phyloP scores from a whole-genome alignment of 2,113 vertebrate species.

The Hippoglossus stenolepis region DNA sequence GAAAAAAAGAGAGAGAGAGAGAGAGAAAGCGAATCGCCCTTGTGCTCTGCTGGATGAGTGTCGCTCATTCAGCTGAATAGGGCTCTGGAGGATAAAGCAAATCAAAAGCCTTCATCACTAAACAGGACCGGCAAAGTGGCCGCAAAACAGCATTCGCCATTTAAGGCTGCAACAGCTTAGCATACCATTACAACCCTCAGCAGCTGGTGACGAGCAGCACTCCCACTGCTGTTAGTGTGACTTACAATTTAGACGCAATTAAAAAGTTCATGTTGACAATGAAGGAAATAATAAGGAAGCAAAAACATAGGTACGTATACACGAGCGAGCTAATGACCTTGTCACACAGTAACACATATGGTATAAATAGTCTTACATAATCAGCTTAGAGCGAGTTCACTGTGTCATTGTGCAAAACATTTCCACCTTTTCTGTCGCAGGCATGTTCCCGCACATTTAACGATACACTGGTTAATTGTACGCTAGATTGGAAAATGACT shows the following conservation, averaged over 20 bases:
- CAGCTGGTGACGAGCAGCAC: background rate
- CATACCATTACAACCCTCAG: constrained; percentile 39
- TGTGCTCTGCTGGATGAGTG: constrained; percentile 79
- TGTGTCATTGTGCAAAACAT: background rate
- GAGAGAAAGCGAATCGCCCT: constrained; percentile 69
- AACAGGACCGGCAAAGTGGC: constrained; percentile 74
- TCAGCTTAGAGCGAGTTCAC: background rate
- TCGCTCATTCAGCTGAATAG: constrained; percentile 80
- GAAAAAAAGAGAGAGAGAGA: background rate
- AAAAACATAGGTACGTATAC: background rate
- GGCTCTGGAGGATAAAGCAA: constrained; percentile 79
- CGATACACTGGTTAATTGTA: background rate
- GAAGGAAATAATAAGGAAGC: constrained; percentile 13
- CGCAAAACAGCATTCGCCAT: constrained; percentile 72
- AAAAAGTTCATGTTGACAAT: constrained; percentile 30
- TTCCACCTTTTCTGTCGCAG: background rate
- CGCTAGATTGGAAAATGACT: background rate
- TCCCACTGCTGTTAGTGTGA: background rate
- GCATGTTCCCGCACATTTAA: background rate
- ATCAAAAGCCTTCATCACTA: constrained; percentile 82
- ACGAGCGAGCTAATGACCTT: constrained; percentile 2
- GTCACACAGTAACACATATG: constrained; percentile 6
- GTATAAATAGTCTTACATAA: constrained; percentile 17
- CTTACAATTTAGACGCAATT: constrained; percentile 41
- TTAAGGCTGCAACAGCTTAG: constrained; percentile 51